Percentiles rank a stretch among this genome's conserved stretches.
These are phyloP conservation scores for Troides aeacus DNA, from an alignment of 2,888 invertebrate species.

Conservation along the genomic window DNA sequence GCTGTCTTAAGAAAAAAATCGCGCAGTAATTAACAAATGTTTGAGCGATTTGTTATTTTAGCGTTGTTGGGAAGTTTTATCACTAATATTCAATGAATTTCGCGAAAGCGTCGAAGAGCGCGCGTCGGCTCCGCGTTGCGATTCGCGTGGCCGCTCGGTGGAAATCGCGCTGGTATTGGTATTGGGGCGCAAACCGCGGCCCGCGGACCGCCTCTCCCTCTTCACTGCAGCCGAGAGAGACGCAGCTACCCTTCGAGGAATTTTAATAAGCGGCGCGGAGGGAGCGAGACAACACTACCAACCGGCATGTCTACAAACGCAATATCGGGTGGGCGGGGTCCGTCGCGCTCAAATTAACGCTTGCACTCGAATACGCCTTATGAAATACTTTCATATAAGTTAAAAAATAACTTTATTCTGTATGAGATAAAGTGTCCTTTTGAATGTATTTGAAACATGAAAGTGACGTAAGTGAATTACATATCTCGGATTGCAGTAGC, in stretches of 20 bases:
- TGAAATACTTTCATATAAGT: conserved; percentile 39
- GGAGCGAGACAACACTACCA: conserved; percentile 70
- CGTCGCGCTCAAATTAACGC: conserved; percentile 79
- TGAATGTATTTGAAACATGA: conserved; percentile 14
- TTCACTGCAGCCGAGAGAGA: conserved; percentile 62
- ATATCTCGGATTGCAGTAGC: conserved; percentile 72
- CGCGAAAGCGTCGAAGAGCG: conserved; percentile 52
- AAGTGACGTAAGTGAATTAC: conserved; percentile 57
- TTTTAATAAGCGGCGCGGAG: conserved; percentile 79
- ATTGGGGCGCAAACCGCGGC: conserved; percentile 69
- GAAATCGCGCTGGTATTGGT: conserved; percentile 74
- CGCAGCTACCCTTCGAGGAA: conserved; percentile 74
- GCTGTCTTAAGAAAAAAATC: not conserved
- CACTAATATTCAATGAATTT: not conserved
- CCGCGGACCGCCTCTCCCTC: conserved; percentile 59
- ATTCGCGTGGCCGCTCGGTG: conserved; percentile 76
- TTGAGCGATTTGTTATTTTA: not conserved
- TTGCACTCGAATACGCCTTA: conserved; percentile 74
- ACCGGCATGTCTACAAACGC: conserved; percentile 75
- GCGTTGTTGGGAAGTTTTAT: conserved; percentile 10
- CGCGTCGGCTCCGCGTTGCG: conserved; percentile 56
- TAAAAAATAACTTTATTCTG: conserved; percentile 40
- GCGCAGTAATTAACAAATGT: not conserved
- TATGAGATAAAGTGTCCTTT: conserved; percentile 40
- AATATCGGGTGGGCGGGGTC: conserved; percentile 76